Percentiles rank a stretch among this genome's conserved stretches.
Evolutionary conservation across 37 sponge, comb jelly and placozoan genomes (phyloP).

Genomic region (Spongilla lacustris): DNA sequence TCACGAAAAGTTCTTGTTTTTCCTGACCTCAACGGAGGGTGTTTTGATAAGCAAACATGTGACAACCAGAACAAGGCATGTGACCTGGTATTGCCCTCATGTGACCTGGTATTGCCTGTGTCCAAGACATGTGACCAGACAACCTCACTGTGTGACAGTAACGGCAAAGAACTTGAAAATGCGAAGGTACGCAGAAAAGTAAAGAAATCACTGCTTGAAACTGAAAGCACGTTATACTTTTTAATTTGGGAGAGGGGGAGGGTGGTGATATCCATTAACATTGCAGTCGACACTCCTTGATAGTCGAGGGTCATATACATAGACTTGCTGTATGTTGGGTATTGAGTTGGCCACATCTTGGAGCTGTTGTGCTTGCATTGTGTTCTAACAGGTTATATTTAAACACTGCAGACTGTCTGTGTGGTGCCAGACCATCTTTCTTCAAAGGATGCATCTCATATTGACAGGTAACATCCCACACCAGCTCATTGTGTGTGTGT

Average conservation of each 20-base stretch:
- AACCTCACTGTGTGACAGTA: background rate
- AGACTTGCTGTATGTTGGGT: no score
- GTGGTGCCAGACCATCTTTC: background rate
- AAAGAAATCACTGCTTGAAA: background rate
- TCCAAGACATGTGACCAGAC: no score
- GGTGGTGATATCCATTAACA: background rate
- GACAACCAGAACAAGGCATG: background rate
- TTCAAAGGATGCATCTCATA: background rate
- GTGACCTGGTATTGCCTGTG: background rate
- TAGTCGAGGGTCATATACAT: no score
- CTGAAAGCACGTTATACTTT: background rate
- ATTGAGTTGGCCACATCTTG: no score
- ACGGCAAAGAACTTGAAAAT: background rate
- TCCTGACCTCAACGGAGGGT: background rate
- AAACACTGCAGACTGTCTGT: background rate
- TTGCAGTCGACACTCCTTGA: background rate
- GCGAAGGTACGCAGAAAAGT: background rate
- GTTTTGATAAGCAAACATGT: background rate
- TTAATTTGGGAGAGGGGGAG: no score
- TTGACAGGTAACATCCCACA: background rate
- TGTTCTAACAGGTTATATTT: no score
- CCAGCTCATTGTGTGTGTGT: constrained; percentile 1
- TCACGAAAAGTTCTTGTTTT: background rate
- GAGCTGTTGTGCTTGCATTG: no score
- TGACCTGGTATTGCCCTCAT: background rate